Evolutionary conservation across 2,888 invertebrate genomes (phyloP).

Genomic region (Mamestra brassicae): DNA sequence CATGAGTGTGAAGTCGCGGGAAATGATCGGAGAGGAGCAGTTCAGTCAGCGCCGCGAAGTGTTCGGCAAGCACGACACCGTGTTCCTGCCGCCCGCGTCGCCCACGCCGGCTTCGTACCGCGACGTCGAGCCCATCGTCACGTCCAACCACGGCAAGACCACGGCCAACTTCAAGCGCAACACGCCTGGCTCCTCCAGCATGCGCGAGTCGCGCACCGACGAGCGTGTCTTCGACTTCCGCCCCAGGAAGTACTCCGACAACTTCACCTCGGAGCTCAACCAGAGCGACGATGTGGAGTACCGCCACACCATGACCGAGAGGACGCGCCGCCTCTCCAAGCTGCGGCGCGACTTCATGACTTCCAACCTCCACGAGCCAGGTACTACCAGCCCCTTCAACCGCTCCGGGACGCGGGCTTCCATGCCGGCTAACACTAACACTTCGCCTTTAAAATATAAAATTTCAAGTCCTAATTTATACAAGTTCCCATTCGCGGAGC

Average conservation of each 20-base stretch:
- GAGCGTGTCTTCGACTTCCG: conserved; percentile 83
- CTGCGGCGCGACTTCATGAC: conserved; percentile 86
- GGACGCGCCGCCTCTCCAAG: conserved; percentile 85
- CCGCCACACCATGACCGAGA: conserved; percentile 85
- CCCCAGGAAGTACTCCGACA: conserved; percentile 87
- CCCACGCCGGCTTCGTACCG: conserved; percentile 79
- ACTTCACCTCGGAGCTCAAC: conserved; percentile 86
- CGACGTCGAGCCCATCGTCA: conserved; percentile 84
- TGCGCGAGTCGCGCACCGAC: conserved; percentile 85
- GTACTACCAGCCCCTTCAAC: conserved; percentile 77
- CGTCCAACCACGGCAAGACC: conserved; percentile 87
- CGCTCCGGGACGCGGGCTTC: conserved; percentile 84
- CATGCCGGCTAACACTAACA: conserved; percentile 81
- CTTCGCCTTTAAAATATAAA: conserved; percentile 83
- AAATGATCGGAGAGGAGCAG: conserved; percentile 88
- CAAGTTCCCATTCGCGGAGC: conserved; percentile 89
- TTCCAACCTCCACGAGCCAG: conserved; percentile 87
- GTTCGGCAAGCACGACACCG: conserved; percentile 89
- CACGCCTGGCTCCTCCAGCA: conserved; percentile 85
- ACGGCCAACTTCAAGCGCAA: conserved; percentile 87
- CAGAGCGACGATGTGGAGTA: conserved; percentile 88
- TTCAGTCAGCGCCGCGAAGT: conserved; percentile 90
- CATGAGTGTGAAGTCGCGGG: conserved; percentile 87
- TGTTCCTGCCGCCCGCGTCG: conserved; percentile 85
- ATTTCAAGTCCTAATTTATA: conserved; percentile 87